A percentile compares a stretch with the other conserved stretches of the same genome.
Conservation (phyloP, 2,888 invertebrate species). For the Cheilosia impressa region DNA sequence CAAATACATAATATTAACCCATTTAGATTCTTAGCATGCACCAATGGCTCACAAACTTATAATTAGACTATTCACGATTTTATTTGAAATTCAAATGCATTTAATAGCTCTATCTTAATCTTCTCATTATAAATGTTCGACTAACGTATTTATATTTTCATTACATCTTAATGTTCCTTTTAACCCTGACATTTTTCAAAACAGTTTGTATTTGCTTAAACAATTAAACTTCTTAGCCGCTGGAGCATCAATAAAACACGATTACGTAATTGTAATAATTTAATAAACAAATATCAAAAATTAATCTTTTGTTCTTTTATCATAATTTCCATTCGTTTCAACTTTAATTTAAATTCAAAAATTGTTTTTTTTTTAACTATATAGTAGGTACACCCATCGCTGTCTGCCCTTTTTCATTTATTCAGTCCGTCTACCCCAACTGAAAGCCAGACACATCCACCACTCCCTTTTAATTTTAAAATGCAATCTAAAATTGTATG, state of each 20-base stretch:
- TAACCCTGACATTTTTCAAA: constrained; percentile 36
- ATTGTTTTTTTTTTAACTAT: constrained; percentile 77
- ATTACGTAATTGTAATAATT: constrained; percentile 6
- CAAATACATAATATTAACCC: background rate
- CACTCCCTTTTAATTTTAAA: constrained; percentile 68
- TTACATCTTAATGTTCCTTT: constrained; percentile 55
- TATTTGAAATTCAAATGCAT: constrained; percentile 25
- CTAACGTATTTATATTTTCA: constrained; percentile 33
- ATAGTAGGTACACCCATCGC: constrained; percentile 74
- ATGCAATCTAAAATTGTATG: constrained; percentile 1
- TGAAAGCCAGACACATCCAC: constrained; percentile 37
- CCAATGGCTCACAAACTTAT: background rate
- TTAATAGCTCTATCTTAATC: background rate
- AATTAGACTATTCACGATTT: constrained; percentile 3
- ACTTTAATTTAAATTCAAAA: constrained; percentile 35
- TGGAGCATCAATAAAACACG: constrained; percentile 27
- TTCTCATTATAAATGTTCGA: constrained; percentile 45
- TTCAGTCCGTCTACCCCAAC: constrained; percentile 43
- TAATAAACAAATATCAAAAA: constrained; percentile 14
- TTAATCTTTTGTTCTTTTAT: constrained; percentile 3
- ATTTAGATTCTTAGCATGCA: background rate
- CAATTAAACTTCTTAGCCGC: constrained; percentile 25
- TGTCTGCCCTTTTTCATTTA: constrained; percentile 78
- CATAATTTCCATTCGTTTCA: constrained; percentile 17
- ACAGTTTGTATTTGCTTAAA: constrained; percentile 50